Base-by-base conservation (phyloP, 2,797 vertebrate species). In the Crypturellus tataupa region DNA sequence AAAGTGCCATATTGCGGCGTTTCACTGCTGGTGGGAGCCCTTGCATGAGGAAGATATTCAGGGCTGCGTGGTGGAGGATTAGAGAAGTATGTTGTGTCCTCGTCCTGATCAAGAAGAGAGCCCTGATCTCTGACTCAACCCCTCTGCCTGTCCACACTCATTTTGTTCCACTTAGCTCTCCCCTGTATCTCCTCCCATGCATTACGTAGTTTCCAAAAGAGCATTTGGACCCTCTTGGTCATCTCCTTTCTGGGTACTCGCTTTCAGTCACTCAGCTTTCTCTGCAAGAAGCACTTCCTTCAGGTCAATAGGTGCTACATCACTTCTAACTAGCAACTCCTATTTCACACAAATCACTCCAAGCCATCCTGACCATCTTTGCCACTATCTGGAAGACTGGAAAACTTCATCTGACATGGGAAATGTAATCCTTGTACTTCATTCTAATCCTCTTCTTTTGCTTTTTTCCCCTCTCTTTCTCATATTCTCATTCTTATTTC, bases 1-100 rank as follows among this genome's bases (percentile, higher is more conserved):
- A 11, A 55, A 55, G 18, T 12, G 40, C 33, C 78, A 37, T 14
- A 21, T 7, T 31, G 16, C 0, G 0, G 2, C 21, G 23, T 15
- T 24, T 21, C 72, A 10, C 21, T 64, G 29, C n/a, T 65, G 27
- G 40, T 23, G 18, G 27, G 53, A 31, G 18, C 29, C 53, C 29
- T 31, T 18, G 35, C 23, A 70, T 31, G 31, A 65, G 29, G 78
- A 75, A 7, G 46, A 10, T n/a, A 49, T 49, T 39, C 31, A 14
- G 46, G 35, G 40, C 17, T 56, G 24, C 39, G 24, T 4, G 7
- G 21, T 18, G 18, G 18, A 46, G 10, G 7, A 15, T 73, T 40
- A 69, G 40, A 25, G 31, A 63, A 46, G 14, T 27, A 39, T 11
- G 19, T 53, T 39, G 24, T 56, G 19, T 19, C 8, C 2, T 21